Percentiles rank a stretch among this genome's conserved stretches.
phyloP scores from a whole-genome alignment of 2,888 invertebrate species.

The Sinohyriopsis cumingii region DNA sequence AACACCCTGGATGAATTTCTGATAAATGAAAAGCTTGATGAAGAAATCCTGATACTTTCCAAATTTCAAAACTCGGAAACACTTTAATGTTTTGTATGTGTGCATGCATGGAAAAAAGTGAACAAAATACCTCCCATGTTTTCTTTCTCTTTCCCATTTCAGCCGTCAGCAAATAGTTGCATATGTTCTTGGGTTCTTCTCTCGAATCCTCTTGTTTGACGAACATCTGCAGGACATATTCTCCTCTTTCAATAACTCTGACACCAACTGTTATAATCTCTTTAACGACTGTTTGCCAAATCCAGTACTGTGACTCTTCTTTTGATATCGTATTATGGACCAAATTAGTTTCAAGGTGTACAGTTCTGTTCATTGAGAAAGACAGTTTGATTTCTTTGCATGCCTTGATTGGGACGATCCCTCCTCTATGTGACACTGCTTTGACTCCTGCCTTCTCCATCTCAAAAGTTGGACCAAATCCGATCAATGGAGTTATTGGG shows the following conservation, averaged over 20 bases:
- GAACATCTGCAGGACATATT: conserved; percentile 23
- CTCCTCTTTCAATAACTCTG: conserved; percentile 22
- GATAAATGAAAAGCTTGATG: no score
- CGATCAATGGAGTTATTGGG: conserved; percentile 28
- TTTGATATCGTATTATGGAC: conserved; percentile 15
- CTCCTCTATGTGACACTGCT: conserved; percentile 22
- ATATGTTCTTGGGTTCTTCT: conserved; percentile 21
- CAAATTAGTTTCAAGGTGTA: conserved; percentile 15
- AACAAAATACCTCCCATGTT: conserved; percentile 14
- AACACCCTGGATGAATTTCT: no score
- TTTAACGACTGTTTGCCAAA: conserved; percentile 14
- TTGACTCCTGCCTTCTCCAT: conserved; percentile 16
- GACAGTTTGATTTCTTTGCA: conserved; percentile 14
- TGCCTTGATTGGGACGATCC: conserved; percentile 18
- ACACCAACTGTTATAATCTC: conserved; percentile 22
- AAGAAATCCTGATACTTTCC: no score
- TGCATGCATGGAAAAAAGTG: no score
- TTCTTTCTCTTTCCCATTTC: conserved; percentile 21
- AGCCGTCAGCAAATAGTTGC: conserved; percentile 34
- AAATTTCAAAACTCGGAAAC: no score
- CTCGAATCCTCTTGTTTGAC: conserved; percentile 20
- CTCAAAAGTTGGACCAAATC: conserved; percentile 27
- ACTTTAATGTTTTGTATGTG: no score
- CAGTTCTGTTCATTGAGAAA: conserved; percentile 12
- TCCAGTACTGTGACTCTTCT: conserved; percentile 20